Base-by-base conservation (phyloP, 37 sponge, comb jelly and placozoan species). In the Eunapius fragilis region DNA sequence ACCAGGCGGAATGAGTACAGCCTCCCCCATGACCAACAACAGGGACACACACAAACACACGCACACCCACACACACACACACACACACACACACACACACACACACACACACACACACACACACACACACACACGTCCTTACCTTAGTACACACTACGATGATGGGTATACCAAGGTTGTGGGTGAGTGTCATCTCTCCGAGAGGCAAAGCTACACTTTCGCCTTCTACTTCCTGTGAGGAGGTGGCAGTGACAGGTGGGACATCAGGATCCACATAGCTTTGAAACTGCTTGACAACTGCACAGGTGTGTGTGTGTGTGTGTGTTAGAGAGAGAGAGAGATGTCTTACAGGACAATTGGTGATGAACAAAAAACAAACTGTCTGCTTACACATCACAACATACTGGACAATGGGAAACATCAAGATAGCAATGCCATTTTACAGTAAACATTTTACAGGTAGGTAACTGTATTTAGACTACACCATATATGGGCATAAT, bases 121-220 rank as follows among this genome's bases (percentile, higher is more conserved):
- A 70, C 71, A 70, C 71, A 72, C 87, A 86, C 74, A 72, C 41
- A 70, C 73, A 83, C 58, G 1, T 2, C 80, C 77, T 84, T 69
- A 96, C 97, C 94, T 99, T 99, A 68, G 90, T 84, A 76, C 96
- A 92, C 34, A 99, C 94, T 0, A 99, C 97, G 3, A 95, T 83
- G 45, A 99, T 70, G 6, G 97, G 99, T 19, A 99, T 80, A 9
- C 99, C 99, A 0, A 97, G 91, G 71, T 99, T 99, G 50, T 82
- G 47, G 37, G 88, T 87, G 77, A 99, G 93, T 0, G 94, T 94
- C 67, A 82, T 82, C 17, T 93, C 94, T 25, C 90, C 96, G 0
- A 99, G 93, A 26, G 99, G 99, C 41, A 99, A 87, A 24, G 85
- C 47, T 37, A 95, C 97, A 19, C 89, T 78, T 24, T 86, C 88